Percentiles rank a stretch among this genome's conserved stretches.
These are phyloP conservation scores for Cenopis cana DNA, from an alignment of 2,888 invertebrate genomes.

Conservation along the genomic window DNA sequence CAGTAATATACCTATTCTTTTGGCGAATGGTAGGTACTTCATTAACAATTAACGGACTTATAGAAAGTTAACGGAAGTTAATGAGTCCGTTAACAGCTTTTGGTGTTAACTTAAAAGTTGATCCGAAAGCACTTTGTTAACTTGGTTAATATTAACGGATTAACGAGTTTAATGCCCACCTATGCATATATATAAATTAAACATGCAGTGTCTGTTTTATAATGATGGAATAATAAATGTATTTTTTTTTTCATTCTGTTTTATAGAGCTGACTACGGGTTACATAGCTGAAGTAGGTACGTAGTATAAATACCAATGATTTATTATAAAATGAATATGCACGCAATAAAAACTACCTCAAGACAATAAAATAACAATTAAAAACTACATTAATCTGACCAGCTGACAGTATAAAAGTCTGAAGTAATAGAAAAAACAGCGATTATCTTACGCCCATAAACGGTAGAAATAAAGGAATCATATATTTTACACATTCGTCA, in stretches of 20 bases:
- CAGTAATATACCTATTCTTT: no score
- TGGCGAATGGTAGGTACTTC: no score
- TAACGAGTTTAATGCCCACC: no score
- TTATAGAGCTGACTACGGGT: neutral
- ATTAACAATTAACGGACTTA: no score
- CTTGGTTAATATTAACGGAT: no score
- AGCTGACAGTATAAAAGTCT: constrained; percentile 32
- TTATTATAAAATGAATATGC: constrained; percentile 10
- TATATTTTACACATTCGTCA: constrained; percentile 42
- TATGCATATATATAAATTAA: neutral
- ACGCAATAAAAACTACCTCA: constrained; percentile 8
- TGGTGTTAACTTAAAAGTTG: no score
- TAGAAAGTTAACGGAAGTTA: no score
- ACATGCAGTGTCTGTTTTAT: neutral
- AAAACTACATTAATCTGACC: constrained; percentile 27
- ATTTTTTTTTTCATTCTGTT: neutral
- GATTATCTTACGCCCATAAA: constrained; percentile 38
- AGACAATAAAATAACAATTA: constrained; percentile 32
- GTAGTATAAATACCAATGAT: constrained; percentile 2
- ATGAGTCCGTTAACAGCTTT: no score
- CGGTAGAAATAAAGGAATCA: constrained; percentile 36
- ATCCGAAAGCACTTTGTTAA: no score
- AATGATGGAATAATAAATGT: neutral
- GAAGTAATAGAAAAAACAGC: constrained; percentile 24
- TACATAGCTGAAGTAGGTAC: neutral